Evolutionary conservation across 2,888 invertebrate species (phyloP).

Genomic region (Agrochola litura): DNA sequence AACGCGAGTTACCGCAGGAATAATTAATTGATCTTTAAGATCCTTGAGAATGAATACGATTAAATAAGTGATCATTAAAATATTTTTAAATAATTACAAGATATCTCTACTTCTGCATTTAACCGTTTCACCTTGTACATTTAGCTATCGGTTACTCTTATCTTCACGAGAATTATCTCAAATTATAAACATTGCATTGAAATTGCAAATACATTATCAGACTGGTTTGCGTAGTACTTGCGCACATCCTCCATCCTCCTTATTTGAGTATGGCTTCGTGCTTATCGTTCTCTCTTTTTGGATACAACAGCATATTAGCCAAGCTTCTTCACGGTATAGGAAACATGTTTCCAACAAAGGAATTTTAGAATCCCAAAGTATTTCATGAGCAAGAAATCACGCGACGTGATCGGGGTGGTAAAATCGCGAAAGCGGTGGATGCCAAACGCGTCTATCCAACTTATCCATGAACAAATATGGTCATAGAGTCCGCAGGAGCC

Average conservation of each 20-base stretch:
- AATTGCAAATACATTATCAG: slow-evolving; percentile 52
- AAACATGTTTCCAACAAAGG: slow-evolving; percentile 75
- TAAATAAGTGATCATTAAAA: slow-evolving; percentile 79
- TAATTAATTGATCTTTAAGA: slow-evolving; percentile 77
- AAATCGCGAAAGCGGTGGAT: slow-evolving; percentile 74
- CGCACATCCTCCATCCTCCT: slow-evolving; percentile 49
- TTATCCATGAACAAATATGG: slow-evolving; percentile 78
- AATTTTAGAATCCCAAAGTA: slow-evolving; percentile 77
- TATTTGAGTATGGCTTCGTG: slow-evolving; percentile 40
- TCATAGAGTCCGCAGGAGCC: slow-evolving; percentile 72
- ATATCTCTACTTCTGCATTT: slow-evolving; percentile 55
- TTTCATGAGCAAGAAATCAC: slow-evolving; percentile 77
- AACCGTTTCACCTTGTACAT: slow-evolving; percentile 48
- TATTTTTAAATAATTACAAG: slow-evolving; percentile 72
- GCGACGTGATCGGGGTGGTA: slow-evolving; percentile 79
- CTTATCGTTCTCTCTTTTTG: slow-evolving; percentile 44
- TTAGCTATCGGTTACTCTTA: slow-evolving; percentile 54
- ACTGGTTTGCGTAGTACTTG: slow-evolving; percentile 42
- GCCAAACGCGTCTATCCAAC: slow-evolving; percentile 75
- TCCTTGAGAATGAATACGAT: slow-evolving; percentile 74
- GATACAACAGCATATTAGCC: slow-evolving; percentile 53
- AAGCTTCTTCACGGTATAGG: slow-evolving; percentile 59
- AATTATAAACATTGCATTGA: slow-evolving; percentile 58
- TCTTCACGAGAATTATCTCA: slow-evolving; percentile 58
- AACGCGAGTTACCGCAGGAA: slow-evolving; percentile 75